These are phyloP conservation scores for Sphaeramia orbicularis DNA, from an alignment of 2,797 vertebrate genomes.

Conservation along the genomic window DNA sequence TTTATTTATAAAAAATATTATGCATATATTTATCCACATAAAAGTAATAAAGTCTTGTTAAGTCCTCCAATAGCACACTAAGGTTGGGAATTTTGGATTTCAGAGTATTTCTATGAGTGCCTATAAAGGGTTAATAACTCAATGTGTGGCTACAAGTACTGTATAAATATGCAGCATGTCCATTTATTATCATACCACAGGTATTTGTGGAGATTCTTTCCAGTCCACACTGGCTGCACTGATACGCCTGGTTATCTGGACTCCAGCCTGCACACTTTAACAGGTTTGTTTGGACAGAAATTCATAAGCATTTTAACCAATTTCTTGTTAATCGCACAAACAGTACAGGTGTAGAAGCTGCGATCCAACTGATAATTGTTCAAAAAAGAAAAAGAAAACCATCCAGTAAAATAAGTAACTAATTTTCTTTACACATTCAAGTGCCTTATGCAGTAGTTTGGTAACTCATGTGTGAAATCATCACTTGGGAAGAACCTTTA, in stretches of 20 bases:
- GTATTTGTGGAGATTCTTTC: not conserved
- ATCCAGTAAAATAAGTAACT: too few relatives aligned
- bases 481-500: conserved; percentile 50
- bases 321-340: not conserved
- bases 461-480: conserved; percentile 31
- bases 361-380: not conserved
- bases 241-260: not conserved
- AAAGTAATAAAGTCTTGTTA: too few relatives aligned
- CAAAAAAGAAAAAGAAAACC: not conserved
- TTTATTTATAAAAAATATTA: too few relatives aligned
- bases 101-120: too few relatives aligned
- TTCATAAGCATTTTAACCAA: not conserved
- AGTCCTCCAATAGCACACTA: too few relatives aligned
- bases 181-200: conserved; percentile 4
- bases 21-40: too few relatives aligned
- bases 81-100: too few relatives aligned
- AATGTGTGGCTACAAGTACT: not conserved
- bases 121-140: not conserved
- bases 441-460: conserved; percentile 9
- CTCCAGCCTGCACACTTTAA: not conserved
- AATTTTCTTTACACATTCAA: not conserved
- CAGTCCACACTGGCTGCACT: not conserved
- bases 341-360: not conserved
- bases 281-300: not conserved
- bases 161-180: not conserved